These are phyloP conservation scores for Kuschelorhynchus macadamiae DNA, from an alignment of 2,888 invertebrate genomes.

Conservation along the genomic window DNA sequence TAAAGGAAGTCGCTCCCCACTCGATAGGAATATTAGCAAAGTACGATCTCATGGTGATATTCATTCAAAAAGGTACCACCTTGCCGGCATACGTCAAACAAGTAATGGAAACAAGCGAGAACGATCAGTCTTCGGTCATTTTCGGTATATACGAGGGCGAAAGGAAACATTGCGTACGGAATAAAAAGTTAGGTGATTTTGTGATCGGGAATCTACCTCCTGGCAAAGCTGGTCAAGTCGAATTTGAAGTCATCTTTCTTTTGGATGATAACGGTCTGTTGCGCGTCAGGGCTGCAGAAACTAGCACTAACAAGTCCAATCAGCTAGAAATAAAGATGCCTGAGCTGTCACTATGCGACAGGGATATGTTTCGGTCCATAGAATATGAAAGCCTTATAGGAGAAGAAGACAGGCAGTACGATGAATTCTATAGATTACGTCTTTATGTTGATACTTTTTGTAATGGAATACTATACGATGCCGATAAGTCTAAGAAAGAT, in stretches of 20 bases:
- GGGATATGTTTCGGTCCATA: conserved; percentile 37
- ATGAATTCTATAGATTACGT: conserved; percentile 31
- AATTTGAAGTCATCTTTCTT: conserved; percentile 32
- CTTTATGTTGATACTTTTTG: conserved; percentile 11
- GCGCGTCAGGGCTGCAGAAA: conserved; percentile 50
- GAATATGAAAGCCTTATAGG: conserved; percentile 27
- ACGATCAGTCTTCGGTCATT: conserved; percentile 47
- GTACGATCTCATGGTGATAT: conserved; percentile 50
- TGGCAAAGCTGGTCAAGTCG: conserved; percentile 42
- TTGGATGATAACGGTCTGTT: conserved; percentile 55
- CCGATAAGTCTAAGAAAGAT: conserved; percentile 13
- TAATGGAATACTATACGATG: conserved; percentile 19
- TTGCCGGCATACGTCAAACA: conserved; percentile 43
- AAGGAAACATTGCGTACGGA: conserved; percentile 40
- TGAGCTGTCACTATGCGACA: conserved; percentile 40
- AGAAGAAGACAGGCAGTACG: conserved; percentile 40
- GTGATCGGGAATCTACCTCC: conserved; percentile 45
- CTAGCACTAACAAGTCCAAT: conserved; percentile 22
- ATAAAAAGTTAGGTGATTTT: conserved; percentile 46
- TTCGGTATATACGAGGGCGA: conserved; percentile 53
- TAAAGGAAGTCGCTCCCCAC: conserved; percentile 55
- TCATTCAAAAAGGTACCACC: conserved; percentile 53
- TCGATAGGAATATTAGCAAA: conserved; percentile 54
- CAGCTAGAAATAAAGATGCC: conserved; percentile 46
- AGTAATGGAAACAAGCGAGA: conserved; percentile 39